Conservation (phyloP, 2,888 invertebrate genomes). For the Gasteruption jaculator region DNA sequence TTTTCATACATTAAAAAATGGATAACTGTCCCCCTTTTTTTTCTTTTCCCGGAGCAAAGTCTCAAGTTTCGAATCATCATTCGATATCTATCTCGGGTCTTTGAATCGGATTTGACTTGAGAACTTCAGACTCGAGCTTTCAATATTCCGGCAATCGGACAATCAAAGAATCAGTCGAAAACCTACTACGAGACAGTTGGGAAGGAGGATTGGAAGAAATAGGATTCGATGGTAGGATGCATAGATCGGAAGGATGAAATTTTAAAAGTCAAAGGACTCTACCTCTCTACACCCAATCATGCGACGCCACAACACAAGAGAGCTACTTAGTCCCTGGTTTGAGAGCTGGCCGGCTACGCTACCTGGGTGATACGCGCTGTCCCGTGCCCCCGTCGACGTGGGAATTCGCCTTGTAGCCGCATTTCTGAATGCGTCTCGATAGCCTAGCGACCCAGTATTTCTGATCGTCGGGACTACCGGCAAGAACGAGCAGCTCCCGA, state of each 20-base stretch:
- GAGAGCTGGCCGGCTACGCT: constrained; percentile 46
- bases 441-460: constrained; percentile 89
- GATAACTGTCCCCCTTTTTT: no score
- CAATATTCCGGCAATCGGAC: no score
- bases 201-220: no score
- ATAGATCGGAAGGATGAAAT: constrained; percentile 6
- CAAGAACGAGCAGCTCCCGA: constrained; percentile 88
- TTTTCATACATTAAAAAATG: no score
- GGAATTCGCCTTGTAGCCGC: constrained; percentile 84
- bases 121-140: no score
- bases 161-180: no score
- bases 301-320: constrained; percentile 45
- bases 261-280: constrained; percentile 36
- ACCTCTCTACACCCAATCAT: constrained; percentile 47
- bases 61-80: no score
- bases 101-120: no score
- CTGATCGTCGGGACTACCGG: constrained; percentile 81
- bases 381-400: constrained; percentile 48
- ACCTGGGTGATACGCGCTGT: constrained; percentile 69
- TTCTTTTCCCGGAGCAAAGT: no score
- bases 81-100: no score
- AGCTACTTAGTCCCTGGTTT: constrained; percentile 46
- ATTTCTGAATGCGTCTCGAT: constrained; percentile 87
- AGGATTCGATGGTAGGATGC: no score
- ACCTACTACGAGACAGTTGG: no score